Evolutionary conservation across 2,888 invertebrate species (phyloP).

Genomic region (Drosophila mettleri): DNA sequence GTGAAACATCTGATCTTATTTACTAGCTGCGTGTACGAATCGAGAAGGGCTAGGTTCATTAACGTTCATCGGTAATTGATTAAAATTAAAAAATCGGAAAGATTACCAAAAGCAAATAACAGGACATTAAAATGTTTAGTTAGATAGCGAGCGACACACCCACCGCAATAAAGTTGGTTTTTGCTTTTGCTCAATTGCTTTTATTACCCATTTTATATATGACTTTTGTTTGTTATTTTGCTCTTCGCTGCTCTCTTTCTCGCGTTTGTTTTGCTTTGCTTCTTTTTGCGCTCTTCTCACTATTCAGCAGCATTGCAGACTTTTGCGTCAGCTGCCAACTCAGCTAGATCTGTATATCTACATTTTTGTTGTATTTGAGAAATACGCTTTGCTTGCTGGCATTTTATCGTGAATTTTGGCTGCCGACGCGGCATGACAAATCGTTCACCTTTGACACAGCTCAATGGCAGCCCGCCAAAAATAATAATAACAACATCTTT

Average conservation of each 20-base stretch:
- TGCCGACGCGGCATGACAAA: neutral
- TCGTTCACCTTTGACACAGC: constrained; percentile 9
- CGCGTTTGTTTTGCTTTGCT: constrained; percentile 43
- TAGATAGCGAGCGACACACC: constrained; percentile 32
- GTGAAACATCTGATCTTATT: constrained; percentile 18
- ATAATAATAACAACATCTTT: neutral
- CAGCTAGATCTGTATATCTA: constrained; percentile 25
- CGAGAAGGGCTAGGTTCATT: constrained; percentile 35
- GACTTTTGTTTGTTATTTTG: constrained; percentile 5
- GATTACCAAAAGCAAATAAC: neutral
- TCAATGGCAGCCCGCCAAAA: constrained; percentile 37
- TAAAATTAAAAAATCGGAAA: constrained; percentile 13
- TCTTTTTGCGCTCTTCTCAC: constrained; percentile 13
- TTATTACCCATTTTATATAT: constrained; percentile 2
- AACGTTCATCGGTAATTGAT: constrained; percentile 8
- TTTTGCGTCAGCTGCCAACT: constrained; percentile 53
- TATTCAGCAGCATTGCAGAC: constrained; percentile 1
- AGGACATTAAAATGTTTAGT: neutral
- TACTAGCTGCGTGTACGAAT: neutral
- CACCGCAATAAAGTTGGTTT: constrained; percentile 6
- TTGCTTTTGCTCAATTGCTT: constrained; percentile 27
- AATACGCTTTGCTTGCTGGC: constrained; percentile 16
- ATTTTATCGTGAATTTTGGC: constrained; percentile 17
- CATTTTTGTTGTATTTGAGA: neutral
- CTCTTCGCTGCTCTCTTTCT: constrained; percentile 12